phyloP scores from a whole-genome alignment of 2,888 invertebrate species.

The Habroteleia sp. region DNA sequence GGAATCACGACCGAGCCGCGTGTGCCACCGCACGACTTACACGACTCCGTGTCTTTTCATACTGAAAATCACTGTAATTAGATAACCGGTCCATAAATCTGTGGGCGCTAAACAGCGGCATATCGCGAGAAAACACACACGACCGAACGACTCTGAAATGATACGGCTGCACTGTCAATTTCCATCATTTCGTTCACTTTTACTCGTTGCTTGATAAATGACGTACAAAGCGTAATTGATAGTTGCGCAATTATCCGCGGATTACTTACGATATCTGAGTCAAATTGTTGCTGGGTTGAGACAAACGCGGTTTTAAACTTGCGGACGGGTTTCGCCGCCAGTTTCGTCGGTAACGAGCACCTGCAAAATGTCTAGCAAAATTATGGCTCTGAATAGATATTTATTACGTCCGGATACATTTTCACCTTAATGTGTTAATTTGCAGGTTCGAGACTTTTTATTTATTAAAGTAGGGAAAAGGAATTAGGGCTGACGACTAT shows the following conservation, averaged over 20 bases:
- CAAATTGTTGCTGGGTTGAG: constrained; percentile 33
- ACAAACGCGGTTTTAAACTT: constrained; percentile 11
- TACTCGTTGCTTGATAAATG: constrained; percentile 14
- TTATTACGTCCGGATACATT: constrained; percentile 30
- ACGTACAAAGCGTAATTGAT: constrained; percentile 32
- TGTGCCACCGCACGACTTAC: constrained; percentile 24
- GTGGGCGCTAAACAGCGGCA: constrained; percentile 28
- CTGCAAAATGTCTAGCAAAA: constrained; percentile 27
- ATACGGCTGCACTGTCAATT: constrained; percentile 41
- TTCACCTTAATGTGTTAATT: constrained; percentile 42
- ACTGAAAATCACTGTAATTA: constrained; percentile 50
- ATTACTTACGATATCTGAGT: constrained; percentile 26
- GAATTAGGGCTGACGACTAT: too few relatives aligned
- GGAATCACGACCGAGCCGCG: constrained; percentile 33
- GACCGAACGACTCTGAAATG: constrained; percentile 33
- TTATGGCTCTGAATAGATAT: constrained; percentile 25
- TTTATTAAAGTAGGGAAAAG: too few relatives aligned
- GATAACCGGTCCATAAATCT: constrained; percentile 45
- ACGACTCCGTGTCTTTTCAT: constrained; percentile 29
- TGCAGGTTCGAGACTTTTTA: too few relatives aligned
- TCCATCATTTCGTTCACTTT: constrained; percentile 38
- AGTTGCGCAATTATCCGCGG: constrained; percentile 35
- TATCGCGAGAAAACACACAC: constrained; percentile 31
- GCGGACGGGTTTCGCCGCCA: constrained; percentile 32
- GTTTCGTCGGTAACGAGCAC: constrained; percentile 30